Evolutionary conservation across 2,113 vertebrate genomes (phyloP), one percentile per base, ranked within the genome.

Genomic region (Dipodomys spectabilis): DNA sequence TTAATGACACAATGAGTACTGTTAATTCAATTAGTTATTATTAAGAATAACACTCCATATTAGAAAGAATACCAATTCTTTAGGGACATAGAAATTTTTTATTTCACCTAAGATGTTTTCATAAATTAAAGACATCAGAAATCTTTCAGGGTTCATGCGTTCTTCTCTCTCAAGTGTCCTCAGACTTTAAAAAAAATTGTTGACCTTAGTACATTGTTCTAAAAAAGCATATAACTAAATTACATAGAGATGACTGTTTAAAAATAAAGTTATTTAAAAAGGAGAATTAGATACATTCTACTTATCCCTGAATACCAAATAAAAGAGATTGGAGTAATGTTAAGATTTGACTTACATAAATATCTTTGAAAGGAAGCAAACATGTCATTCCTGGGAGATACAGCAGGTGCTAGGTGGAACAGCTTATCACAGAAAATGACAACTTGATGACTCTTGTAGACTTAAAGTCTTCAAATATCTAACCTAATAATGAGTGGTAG

Each of bases 11-110:
- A 95, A 96, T 89, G 88, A 97, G 35, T 89, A 30, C 82, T 94
- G 88, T 97, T 96, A 96, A 97, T 68, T 78, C 94, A 97, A 96
- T 94, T 96, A 97, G 87, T 95, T 45, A 83, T 95, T 96, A 94
- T 68, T 96, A 95, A 91, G 15, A 95, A 79, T 92, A 97, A 88
- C 71, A 92, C 35, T 93, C 11, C 30, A 25, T 62, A 71, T 69
- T 90, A 77, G 67, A 95, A 96, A 93, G 49, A 94, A 88, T 57
- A 87, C 78, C 72, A 35, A 82, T 73, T 85, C 20, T 89, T 82
- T 53, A 27, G 28, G 28, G 67, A 5, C 10, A 30, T 9, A 0
- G 8, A 0, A 5, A 28, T 79, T 78, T 88, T 83, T 27, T 72
- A 23, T 79, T 93, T 90, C 20, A 82, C 39, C 39, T 85, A 87